Base-by-base conservation (phyloP, 1,140 invertebrate genomes). In the Diprion similis region DNA sequence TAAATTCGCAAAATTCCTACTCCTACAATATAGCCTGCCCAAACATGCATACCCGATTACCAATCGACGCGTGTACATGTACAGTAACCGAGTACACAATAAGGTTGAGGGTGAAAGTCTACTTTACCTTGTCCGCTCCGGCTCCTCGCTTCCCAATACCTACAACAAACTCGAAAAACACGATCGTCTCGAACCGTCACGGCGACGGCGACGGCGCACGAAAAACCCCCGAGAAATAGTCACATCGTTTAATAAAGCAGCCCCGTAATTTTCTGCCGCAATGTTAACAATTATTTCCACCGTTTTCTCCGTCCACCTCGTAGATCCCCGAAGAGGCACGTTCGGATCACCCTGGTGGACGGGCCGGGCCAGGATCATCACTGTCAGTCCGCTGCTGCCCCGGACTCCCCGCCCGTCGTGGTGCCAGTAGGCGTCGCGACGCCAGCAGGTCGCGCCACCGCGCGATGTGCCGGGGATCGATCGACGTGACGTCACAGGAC, bases 391-490 rank as follows among this genome's bases (percentile, higher is more conserved):
- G 73, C 72, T 79, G 47, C 68, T 64, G 75, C 77, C 79, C 77
- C 18, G 45, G 67, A 45, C 79, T 77, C 78, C 77, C 77, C 46
- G 67, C 48, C 66, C 77, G 48, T 73, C 46, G n/a, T 13, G 46
- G 51, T 51, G 37, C 47, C 46, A 73, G 68, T 72, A 73, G 65
- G 66, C 71, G 69, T 70, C 70, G 47, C 73, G 75, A 77, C 77
- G 79, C 80, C 84, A 79, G 72, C 78, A 86, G 85, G 82, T 86
- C 79, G 85, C 84, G 77, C 78, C 83, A 87, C 80, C 78, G 79
- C 69, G 71, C 76, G 66, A 76, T 68, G 71, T 64, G 73, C 70
- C 37, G 76, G 66, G 70, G 73, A 87, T 87, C 84, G 85, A 87
- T 86, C 83, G 81, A 24, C 76, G 73, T 84, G 82, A 82, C 82